A percentile compares a stretch with the other conserved stretches of the same genome.
phyloP scores from a whole-genome alignment of 2,113 vertebrate genomes.

The Syngnathus floridae region DNA sequence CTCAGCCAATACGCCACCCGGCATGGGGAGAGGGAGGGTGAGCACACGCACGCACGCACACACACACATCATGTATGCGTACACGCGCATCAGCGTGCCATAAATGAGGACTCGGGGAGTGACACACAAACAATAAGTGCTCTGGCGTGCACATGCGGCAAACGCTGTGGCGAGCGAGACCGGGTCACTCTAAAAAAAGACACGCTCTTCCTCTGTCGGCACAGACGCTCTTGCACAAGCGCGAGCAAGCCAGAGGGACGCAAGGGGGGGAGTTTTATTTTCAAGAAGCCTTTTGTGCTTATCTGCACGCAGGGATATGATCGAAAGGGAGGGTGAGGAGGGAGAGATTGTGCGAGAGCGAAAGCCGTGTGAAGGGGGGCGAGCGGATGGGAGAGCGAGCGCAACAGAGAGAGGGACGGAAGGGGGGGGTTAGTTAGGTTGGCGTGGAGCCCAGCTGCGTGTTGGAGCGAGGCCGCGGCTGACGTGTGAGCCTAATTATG shows the following conservation, averaged over 20 bases:
- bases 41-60: slow-evolving; percentile 33
- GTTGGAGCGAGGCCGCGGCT: slow-evolving; percentile 62
- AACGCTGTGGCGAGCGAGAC: slow-evolving; percentile 55
- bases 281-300: slow-evolving; percentile 64
- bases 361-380: slow-evolving; percentile 8
- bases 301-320: slow-evolving; percentile 50
- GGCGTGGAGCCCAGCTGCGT: slow-evolving; percentile 66
- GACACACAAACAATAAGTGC: slow-evolving; percentile 48
- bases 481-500: slow-evolving; percentile 70
- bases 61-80: slow-evolving; percentile 6
- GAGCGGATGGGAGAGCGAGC: slow-evolving; percentile 42
- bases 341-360: slow-evolving; percentile 44
- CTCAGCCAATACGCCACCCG: slow-evolving; percentile 79
- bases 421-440: slow-evolving; percentile 52
- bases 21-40: slow-evolving; percentile 65
- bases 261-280: slow-evolving; percentile 54
- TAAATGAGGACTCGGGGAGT: slow-evolving; percentile 35
- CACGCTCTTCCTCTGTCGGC: slow-evolving; percentile 12
- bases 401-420: slow-evolving; percentile 28
- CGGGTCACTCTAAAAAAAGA: slow-evolving; percentile 53
- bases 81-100: slow-evolving; percentile 16
- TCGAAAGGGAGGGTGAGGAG: slow-evolving; percentile 37
- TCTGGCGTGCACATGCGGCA: slow-evolving; percentile 44
- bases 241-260: slow-evolving; percentile 22
- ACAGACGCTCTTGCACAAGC: slow-evolving; percentile 37